Evolutionary conservation across 2,113 vertebrate species (phyloP).

Genomic region (Eudorcas thomsonii): DNA sequence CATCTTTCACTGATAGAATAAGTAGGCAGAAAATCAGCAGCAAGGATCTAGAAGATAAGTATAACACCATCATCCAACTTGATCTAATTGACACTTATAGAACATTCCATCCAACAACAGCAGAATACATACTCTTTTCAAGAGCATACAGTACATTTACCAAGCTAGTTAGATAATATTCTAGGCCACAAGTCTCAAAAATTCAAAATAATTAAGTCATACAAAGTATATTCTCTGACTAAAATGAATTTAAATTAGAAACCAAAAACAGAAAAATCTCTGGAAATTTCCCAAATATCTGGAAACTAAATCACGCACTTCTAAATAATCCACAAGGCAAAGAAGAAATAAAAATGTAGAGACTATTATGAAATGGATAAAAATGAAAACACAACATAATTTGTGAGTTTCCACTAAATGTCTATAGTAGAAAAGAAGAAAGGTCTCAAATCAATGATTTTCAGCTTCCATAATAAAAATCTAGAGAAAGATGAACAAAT

Average conservation of each 20-base stretch:
- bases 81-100: neutral
- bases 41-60: neutral
- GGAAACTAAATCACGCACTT: neutral
- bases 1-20: neutral
- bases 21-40: neutral
- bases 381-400: constrained; percentile 22
- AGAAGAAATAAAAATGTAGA: constrained; percentile 18
- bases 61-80: neutral
- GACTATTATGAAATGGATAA: neutral
- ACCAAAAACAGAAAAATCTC: neutral
- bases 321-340: neutral
- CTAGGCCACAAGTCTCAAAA: neutral
- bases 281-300: neutral
- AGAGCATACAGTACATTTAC: neutral
- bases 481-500: constrained; percentile 42
- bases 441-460: constrained; percentile 7
- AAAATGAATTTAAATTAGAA: neutral
- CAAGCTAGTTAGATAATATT: neutral
- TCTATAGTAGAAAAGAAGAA: neutral
- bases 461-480: neutral
- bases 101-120: neutral
- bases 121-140: neutral
- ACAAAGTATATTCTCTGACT: constrained; percentile 4
- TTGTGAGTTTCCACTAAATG: neutral
- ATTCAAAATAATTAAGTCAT: neutral